Evolutionary conservation across 2,888 invertebrate genomes (phyloP).

Genomic region (Maniola hyperantus): DNA sequence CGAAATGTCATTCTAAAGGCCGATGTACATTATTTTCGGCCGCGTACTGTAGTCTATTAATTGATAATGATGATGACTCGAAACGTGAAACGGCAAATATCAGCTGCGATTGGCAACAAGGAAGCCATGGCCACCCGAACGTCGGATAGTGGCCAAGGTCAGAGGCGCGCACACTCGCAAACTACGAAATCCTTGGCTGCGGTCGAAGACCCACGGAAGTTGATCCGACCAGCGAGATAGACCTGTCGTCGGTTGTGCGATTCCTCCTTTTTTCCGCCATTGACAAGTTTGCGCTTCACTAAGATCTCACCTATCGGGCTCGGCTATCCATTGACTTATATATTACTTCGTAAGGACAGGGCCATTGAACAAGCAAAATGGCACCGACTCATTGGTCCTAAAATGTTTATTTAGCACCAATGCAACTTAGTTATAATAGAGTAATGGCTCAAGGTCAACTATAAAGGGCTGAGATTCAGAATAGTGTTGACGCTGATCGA

Average conservation of each 20-base stretch:
- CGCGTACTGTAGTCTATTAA: no score
- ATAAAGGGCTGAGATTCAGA: not conserved
- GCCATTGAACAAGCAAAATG: no score
- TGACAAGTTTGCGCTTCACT: constrained; percentile 1
- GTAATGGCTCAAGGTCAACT: not conserved
- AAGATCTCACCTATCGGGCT: not conserved
- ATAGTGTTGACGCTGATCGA: not conserved
- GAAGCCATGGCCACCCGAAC: constrained; percentile 52
- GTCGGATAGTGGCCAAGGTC: constrained; percentile 74
- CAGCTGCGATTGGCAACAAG: constrained; percentile 37
- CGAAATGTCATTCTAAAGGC: no score
- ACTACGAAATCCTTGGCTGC: constrained; percentile 72
- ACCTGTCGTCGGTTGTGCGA: constrained; percentile 51
- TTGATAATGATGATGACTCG: no score
- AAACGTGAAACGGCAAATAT: not conserved
- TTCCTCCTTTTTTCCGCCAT: constrained; percentile 43
- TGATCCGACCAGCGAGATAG: constrained; percentile 53
- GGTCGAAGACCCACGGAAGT: constrained; percentile 77
- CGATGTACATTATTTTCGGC: no score
- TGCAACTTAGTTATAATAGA: no score
- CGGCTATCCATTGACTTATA: no score
- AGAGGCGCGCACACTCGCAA: constrained; percentile 59
- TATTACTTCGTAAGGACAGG: no score
- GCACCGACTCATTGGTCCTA: no score
- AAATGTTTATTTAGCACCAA: no score